phyloP scores from a whole-genome alignment of 1,140 invertebrate species.

The Polypedilum pembai region DNA sequence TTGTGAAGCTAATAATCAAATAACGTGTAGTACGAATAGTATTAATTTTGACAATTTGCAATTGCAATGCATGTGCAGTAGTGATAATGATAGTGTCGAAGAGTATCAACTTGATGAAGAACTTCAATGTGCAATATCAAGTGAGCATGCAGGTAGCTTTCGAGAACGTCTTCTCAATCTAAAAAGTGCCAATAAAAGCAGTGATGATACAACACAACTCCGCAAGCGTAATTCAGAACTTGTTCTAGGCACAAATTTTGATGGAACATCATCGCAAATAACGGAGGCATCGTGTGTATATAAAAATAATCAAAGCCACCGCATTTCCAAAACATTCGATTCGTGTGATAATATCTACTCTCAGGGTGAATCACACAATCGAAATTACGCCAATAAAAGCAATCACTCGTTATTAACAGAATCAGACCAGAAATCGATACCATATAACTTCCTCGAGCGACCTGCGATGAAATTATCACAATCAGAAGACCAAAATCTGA shows the following conservation, averaged over 20 bases:
- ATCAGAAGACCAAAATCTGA: not conserved
- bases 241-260: not conserved
- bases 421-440: constrained; percentile 20
- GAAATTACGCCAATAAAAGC: not conserved
- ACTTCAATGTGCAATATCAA: not conserved
- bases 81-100: constrained; percentile 15
- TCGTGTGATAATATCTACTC: constrained; percentile 14
- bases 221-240: not conserved
- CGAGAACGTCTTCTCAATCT: not conserved
- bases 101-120: not conserved
- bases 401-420: constrained; percentile 17
- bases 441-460: not conserved
- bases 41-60: constrained; percentile 27
- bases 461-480: constrained; percentile 3
- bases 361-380: not conserved
- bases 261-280: not conserved
- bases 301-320: not conserved
- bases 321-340: constrained; percentile 22
- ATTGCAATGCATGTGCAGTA: constrained; percentile 23
- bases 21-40: constrained; percentile 25
- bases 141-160: constrained; percentile 2
- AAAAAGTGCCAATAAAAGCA: not conserved
- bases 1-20: constrained; percentile 24
- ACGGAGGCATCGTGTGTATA: not conserved
- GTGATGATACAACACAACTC: not conserved